Evolutionary conservation across 2,113 vertebrate species (phyloP).

Genomic region (Axis porcinus): DNA sequence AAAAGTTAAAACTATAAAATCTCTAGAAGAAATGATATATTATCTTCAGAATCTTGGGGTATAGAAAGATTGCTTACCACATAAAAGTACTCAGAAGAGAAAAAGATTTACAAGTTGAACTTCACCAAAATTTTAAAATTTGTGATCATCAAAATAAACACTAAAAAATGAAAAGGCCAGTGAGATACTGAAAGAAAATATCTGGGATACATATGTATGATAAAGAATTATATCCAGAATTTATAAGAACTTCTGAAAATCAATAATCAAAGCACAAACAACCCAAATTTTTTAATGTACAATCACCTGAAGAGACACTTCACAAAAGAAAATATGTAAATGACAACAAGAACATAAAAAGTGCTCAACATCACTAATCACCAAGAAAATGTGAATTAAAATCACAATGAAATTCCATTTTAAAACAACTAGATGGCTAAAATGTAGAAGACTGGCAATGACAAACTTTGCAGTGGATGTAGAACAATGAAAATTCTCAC

Average conservation of each 20-base stretch:
- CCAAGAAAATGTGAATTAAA: slow-evolving; percentile 8
- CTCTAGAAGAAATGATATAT: neutral
- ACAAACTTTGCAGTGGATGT: neutral
- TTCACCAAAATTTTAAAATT: neutral
- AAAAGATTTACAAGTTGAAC: neutral
- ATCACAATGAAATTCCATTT: neutral
- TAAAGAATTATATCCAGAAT: neutral
- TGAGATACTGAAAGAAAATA: neutral
- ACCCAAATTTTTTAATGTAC: neutral
- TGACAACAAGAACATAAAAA: neutral
- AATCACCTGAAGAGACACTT: neutral
- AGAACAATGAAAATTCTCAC: neutral
- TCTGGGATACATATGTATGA: neutral
- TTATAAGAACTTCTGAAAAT: neutral
- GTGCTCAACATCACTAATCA: neutral
- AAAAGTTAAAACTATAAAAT: slow-evolving; percentile 24
- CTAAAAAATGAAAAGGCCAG: neutral
- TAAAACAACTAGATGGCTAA: neutral
- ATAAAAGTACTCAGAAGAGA: neutral
- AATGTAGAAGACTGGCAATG: slow-evolving; percentile 4
- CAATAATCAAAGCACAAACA: neutral
- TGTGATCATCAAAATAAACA: neutral
- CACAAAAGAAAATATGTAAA: neutral
- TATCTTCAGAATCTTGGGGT: neutral
- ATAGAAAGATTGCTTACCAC: neutral